Evolutionary conservation across 2,797 vertebrate species (phyloP), one percentile per base, ranked within the genome.

Genomic region (Semaprochilodus insignis): DNA sequence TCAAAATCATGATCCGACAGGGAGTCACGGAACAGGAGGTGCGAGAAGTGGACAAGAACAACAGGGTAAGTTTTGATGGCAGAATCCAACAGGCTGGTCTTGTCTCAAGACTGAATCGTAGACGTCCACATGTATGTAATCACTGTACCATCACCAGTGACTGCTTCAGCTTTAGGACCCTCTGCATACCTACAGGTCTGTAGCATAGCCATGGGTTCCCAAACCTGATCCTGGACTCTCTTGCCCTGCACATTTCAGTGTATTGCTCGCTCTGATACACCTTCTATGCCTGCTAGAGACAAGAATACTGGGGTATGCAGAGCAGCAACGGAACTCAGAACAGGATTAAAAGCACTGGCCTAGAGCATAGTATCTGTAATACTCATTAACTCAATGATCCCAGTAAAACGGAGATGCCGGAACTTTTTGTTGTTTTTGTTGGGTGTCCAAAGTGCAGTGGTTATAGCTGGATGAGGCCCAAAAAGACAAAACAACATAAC

Each of bases 1-100:
- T 98, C 84, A 96, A 95, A 91, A 94, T 97, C 51, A 95, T 98
- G 92, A 95, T 98, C 87, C 93, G 95, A 55, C 96, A 96, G 52
- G 97, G 97, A 0, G 94, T 96, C 75, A 92, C 92, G 0, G 92
- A 93, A 63, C 94, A 95, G 79, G 96, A 97, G 80, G 97, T 96
- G 86, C 91, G 19, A 85, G 96, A 98, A 91, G 96, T 95, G 0
- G 97, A 99, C 86, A 95, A 92, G 85, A 99, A 99, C 92, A 94
- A 93, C 91, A 93, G 97, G 96, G 98, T 97, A 87, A 94, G 91
- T 88, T 67, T 7, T 60, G 23, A 27, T 81, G n/a, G 2, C 14
- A 51, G 6, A 71, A 34, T n/a, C 21, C 0, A 21, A 48, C 52
- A 25, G 10, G 27, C 36, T 44, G 25, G 3, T 19, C 6, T 52